Evolutionary conservation across 2,113 vertebrate species (phyloP), one percentile per base, ranked within the genome.

Genomic region (Leptocoma aspasia): DNA sequence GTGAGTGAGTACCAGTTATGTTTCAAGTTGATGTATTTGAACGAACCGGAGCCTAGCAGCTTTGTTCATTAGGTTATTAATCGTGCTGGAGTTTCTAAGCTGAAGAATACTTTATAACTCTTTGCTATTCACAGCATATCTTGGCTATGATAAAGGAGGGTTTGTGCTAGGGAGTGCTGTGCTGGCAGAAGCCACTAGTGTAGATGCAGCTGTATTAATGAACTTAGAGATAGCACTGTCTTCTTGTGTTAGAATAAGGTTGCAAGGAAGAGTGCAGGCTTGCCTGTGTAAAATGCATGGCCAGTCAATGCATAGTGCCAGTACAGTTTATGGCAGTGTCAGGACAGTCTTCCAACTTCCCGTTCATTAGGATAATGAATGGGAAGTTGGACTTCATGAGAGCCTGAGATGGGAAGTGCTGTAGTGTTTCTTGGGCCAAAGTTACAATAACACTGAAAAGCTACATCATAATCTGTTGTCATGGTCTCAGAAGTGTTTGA

Each of bases 41-140:
- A 66, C 0, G 0, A 53, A 24, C 30, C 0, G 0, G 42, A 31
- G 31, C 42, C 15, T 2, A 57, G 42, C 15, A 66, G 24, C 47
- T 66, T 79, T 0, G 0, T 47, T 13, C 49, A 66, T 64, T 5
- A 52, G 31, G 18, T 72, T 65, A 27, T 57, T 45, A 78, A 54
- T 73, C 0, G 0, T 18, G 16, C 59, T 71, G 65, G 57, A 52
- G 28, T 16, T 6, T 49, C 5, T 3, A 15, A 33, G 45, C 6
- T 69, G 75, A 85, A 63, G 42, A 39, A 17, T 53, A 30, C 35
- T 54, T 83, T 37, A 4, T 31, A 65, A 20, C 9, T 24, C 31
- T 66, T 44, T 78, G 57, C n/a, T 83, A 5, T 50, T 87, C 59
- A 16, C 42, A 44, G 60, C 28, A 2, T 27, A 6, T 37, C 21